Base-by-base conservation (phyloP, 2,888 invertebrate species). In the Mechanitis messenoides region DNA sequence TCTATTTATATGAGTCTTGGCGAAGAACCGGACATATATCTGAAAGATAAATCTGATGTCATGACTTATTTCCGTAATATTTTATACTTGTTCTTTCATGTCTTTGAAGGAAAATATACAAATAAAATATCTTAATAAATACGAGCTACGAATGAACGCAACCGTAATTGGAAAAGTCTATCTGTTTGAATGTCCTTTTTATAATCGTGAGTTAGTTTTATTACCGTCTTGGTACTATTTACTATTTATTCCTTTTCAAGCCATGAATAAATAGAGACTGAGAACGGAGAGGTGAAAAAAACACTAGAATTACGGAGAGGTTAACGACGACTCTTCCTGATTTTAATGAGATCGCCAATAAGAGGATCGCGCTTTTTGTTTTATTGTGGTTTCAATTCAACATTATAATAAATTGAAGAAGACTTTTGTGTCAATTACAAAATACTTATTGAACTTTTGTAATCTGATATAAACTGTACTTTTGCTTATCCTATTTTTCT, bases 311-410 rank as follows among this genome's bases (percentile, higher is more conserved):
- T 65, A 63, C 68, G 61, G 64, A 62, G 68, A 71, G 74, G 78
- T 78, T 80, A 80, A 78, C 78, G 70, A 75, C 73, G 69, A 57
- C 72, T 86, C 85, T 85, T 85, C 85, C 84, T 81, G 84, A 75
- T 79, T 86, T 85, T 86, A 85, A 85, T 85, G 85, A 85, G 85
- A 81, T 82, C 83, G 78, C 85, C 84, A 83, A 83, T 84, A 81
- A 80, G 76, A 77, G 59, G 68, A 63, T 63, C 60, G 64, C 59
- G 55, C 55, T 61, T 65, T 68, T 66, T 68, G 11, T 65, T 63
- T 64, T 66, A 59, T 68, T 64, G 63, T 65, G 58, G 55, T 47
- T 38, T 53, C 42, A 53, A 46, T 35, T 6, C 55, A 35, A 28
- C 56, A 45, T 53, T 45, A 47, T 31, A 31, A 35, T 58, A 28